A percentile compares a stretch with the other conserved stretches of the same genome.
Evolutionary conservation across 2,113 vertebrate genomes (phyloP).

Genomic region (Bubo scandiacus): DNA sequence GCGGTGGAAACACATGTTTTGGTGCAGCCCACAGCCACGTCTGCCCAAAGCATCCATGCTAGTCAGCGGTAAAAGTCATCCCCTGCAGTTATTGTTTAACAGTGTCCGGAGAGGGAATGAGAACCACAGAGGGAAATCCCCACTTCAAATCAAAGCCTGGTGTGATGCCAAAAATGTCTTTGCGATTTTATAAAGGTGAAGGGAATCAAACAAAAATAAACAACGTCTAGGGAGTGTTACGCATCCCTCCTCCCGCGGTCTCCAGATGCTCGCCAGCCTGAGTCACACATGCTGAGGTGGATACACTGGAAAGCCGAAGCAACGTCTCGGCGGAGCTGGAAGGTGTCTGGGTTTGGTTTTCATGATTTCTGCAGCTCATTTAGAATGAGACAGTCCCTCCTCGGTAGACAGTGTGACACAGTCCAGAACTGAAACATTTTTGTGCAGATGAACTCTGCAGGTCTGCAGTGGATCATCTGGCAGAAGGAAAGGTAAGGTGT

Average conservation of each 20-base stretch:
- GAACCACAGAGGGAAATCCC: constrained; percentile 11
- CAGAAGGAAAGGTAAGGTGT: not conserved
- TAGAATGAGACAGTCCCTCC: not conserved
- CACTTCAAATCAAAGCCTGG: constrained; percentile 7
- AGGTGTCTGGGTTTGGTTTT: constrained; percentile 34
- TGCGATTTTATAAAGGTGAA: not conserved
- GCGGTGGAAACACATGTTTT: not conserved
- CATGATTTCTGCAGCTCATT: not conserved
- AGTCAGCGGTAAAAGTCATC: not conserved
- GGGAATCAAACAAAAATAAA: not conserved
- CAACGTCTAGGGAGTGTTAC: fast-evolving
- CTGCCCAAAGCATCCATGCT: not conserved
- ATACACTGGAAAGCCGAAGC: not conserved
- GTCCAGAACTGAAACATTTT: not conserved
- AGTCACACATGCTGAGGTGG: constrained; percentile 1
- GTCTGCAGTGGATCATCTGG: not conserved
- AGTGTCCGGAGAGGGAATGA: not conserved
- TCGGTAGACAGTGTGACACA: not conserved
- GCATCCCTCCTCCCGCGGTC: not conserved
- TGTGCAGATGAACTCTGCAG: not conserved
- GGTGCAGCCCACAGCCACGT: not conserved
- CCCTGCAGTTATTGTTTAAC: not conserved
- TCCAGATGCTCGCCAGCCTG: not conserved
- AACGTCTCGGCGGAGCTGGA: not conserved
- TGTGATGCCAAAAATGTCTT: not conserved